These are phyloP conservation scores for Zaprionus capensis DNA, from an alignment of 1,140 invertebrate species.

Conservation along the genomic window DNA sequence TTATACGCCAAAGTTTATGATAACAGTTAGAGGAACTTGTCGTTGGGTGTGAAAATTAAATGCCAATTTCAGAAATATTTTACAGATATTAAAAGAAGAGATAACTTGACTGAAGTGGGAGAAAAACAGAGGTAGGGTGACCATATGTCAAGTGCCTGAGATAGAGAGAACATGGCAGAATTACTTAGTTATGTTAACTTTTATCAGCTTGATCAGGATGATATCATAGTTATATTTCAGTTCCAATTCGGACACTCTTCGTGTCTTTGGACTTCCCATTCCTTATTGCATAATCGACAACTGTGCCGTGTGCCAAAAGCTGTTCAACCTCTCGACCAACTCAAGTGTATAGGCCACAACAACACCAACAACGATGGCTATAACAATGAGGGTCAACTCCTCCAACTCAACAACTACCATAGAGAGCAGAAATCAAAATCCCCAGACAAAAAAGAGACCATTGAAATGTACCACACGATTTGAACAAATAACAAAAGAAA, in stretches of 20 bases:
- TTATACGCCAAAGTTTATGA: constrained; percentile 25
- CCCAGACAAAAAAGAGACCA: constrained; percentile 25
- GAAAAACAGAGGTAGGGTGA: neutral
- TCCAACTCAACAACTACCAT: constrained; percentile 52
- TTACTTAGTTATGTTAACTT: neutral
- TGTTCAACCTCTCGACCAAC: constrained; percentile 45
- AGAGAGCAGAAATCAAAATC: constrained; percentile 21
- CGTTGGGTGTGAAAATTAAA: constrained; percentile 28
- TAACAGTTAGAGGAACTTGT: constrained; percentile 13
- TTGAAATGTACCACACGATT: constrained; percentile 53
- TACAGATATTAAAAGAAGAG: neutral
- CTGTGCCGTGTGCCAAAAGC: constrained; percentile 54
- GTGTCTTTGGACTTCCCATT: constrained; percentile 25
- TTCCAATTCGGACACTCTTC: neutral
- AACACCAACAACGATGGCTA: constrained; percentile 18
- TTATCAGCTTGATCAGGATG: neutral
- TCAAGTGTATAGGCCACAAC: constrained; percentile 61
- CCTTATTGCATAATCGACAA: constrained; percentile 59
- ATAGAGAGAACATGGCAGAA: neutral
- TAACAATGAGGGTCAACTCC: constrained; percentile 49
- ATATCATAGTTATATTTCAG: constrained; percentile 2
- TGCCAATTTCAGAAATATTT: constrained; percentile 7
- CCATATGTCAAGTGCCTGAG: neutral
- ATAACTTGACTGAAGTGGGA: neutral
- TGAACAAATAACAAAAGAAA: constrained; percentile 73